Evolutionary conservation across 37 sponge, comb jelly and placozoan species (phyloP), one percentile per base, ranked within the genome.

Genomic region (Mnemiopsis leidyi): DNA sequence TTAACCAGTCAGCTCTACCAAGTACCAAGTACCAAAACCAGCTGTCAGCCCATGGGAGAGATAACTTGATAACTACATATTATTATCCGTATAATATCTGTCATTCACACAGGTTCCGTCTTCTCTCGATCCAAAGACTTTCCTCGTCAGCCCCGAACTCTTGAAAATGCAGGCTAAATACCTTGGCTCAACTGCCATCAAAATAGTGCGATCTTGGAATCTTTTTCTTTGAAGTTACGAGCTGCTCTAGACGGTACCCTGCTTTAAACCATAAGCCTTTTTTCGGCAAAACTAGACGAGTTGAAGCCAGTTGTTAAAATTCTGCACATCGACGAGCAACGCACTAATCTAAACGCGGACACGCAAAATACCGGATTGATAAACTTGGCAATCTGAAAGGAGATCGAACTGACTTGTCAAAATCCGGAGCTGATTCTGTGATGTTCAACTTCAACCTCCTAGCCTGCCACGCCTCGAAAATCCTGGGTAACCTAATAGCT

Each of bases 401-500:
- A 48, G 61, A 18, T 48, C 61, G 61, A 48, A 48, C 61, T 48
- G 61, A 48, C 61, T 48, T 48, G 61, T 48, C 61, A 48, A 48
- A 48, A 48, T 48, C 61, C 5, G 61, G 61, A 48, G 61, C 61
- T 48, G 61, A 48, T 48, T 48, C 13, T 48, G 61, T 13, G 5
- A 5, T 48, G 61, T 48, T 48, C 61, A 13, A 13, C n/a, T n/a
- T n/a, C n/a, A n/a, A n/a, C n/a, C n/a, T n/a, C n/a, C n/a, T n/a
- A 25, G 68, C 68, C 2, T 33, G 79, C 79, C 79, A 77, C 79
- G 36, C 79, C 79, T 77, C 21, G 79, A 32, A 77, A 77, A 77
- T 77, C 79, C 79, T 28, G 26, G 79, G 79, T 77, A 77, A 77
- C 79, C 79, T 77, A 77, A 77, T 77, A 77, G 79, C 79, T 77